These are phyloP conservation scores for Luscinia luscinia DNA, from an alignment of 2,797 vertebrate species.

Conservation along the genomic window DNA sequence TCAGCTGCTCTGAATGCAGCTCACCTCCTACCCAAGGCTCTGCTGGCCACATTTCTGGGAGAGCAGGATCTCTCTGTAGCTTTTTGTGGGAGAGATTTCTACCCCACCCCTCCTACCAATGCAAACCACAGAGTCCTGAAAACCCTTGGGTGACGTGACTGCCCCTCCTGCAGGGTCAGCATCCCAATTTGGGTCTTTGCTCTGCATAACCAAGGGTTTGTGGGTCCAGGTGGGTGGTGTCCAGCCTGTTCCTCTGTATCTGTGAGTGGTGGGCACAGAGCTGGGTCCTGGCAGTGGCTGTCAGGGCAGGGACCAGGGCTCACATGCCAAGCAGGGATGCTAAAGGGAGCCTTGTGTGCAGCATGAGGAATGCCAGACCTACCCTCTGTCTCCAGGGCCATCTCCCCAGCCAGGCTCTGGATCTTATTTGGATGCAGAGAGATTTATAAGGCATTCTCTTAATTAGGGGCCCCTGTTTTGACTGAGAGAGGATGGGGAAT, in stretches of 20 bases:
- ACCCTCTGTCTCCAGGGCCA: slow-evolving; percentile 28
- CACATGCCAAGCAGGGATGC: not conserved
- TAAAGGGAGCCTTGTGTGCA: not conserved
- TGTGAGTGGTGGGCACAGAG: not conserved
- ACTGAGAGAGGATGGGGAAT: slow-evolving; percentile 12
- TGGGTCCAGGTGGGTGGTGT: not conserved
- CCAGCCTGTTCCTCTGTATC: not conserved
- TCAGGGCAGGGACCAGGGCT: not conserved
- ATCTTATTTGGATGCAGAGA: slow-evolving; percentile 51
- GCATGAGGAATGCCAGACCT: slow-evolving; percentile 53
- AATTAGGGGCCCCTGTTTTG: slow-evolving; percentile 50
- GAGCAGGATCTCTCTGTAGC: not conserved
- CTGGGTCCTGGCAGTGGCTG: not conserved
- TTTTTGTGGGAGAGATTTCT: not conserved
- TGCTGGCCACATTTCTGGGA: not conserved
- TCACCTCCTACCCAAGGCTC: not conserved
- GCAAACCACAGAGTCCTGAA: accelerated
- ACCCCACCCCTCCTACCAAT: accelerated
- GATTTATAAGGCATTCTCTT: slow-evolving; percentile 65
- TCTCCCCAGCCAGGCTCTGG: slow-evolving; percentile 44
- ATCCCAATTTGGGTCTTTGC: not conserved
- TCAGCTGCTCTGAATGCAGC: not conserved
- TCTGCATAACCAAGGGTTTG: not conserved
- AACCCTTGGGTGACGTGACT: not conserved
- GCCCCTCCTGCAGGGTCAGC: not conserved